Evolutionary conservation across 64 coral and sea anemone genomes (phyloP).

Genomic region (Catalaphyllia jardinei): DNA sequence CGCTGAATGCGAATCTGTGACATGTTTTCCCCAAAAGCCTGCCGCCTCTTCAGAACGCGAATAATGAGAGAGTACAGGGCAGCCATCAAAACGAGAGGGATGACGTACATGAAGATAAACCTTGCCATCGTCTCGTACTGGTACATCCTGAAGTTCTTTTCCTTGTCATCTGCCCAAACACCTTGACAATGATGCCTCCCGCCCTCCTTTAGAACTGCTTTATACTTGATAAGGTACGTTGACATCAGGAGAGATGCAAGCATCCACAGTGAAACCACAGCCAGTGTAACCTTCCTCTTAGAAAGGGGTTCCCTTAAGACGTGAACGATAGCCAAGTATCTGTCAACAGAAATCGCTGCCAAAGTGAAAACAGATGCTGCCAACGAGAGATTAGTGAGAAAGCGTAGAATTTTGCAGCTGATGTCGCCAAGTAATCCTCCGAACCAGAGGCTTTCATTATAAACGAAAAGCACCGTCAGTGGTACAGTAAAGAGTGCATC

Average conservation of each 20-base stretch:
- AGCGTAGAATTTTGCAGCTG: constrained; percentile 50
- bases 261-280: constrained; percentile 41
- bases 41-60: constrained; percentile 53
- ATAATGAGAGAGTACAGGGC: constrained; percentile 70
- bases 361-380: constrained; percentile 53
- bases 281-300: constrained; percentile 35
- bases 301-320: constrained; percentile 62
- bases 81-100: constrained; percentile 59
- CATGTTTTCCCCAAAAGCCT: constrained; percentile 70
- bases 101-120: constrained; percentile 43
- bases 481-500: constrained; percentile 55
- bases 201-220: background rate
- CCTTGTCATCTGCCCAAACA: background rate
- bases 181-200: constrained; percentile 5
- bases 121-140: constrained; percentile 35
- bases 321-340: constrained; percentile 67
- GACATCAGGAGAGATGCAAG: constrained; percentile 20
- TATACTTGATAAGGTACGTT: constrained; percentile 42
- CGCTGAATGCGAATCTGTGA: constrained; percentile 25
- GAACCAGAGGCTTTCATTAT: constrained; percentile 33
- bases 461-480: constrained; percentile 17
- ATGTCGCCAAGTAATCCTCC: constrained; percentile 57
- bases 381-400: constrained; percentile 37
- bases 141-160: background rate
- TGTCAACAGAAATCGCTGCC: constrained; percentile 55